Percentiles rank a stretch among this genome's conserved stretches.
Conservation (phyloP, 2,113 vertebrate species). For the Equus quagga region DNA sequence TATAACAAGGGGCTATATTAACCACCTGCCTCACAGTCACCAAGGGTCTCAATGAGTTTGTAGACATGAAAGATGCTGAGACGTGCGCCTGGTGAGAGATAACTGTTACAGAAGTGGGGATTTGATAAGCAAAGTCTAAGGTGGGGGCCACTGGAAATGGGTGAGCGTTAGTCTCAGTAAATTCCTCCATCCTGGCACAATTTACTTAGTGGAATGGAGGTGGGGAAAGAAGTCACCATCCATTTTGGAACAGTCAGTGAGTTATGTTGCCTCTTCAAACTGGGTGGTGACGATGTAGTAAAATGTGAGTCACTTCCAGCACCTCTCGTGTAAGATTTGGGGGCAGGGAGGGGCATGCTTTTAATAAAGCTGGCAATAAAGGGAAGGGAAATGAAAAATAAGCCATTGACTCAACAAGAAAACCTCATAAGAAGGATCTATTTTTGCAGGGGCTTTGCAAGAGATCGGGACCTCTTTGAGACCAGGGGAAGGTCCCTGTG, state of each 20-base stretch:
- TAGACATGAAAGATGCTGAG: neutral
- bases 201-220: neutral
- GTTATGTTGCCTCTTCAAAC: neutral
- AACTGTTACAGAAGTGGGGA: too few relatives aligned
- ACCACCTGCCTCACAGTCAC: neutral
- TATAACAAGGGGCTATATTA: neutral
- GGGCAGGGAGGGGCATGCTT: too few relatives aligned
- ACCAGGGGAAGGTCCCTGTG: too few relatives aligned
- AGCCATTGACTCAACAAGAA: neutral
- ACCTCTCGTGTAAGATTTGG: accelerated
- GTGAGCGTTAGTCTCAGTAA: neutral
- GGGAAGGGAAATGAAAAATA: neutral
- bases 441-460: too few relatives aligned
- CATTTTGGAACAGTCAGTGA: neutral
- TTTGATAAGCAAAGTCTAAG: neutral
- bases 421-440: neutral
- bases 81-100: accelerated
- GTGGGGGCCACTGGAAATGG: accelerated
- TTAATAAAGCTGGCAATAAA: neutral
- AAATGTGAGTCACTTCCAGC: neutral
- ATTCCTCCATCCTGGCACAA: accelerated
- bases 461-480: neutral
- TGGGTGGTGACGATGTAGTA: accelerated
- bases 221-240: accelerated
- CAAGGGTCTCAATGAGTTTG: neutral